Percentiles rank a stretch among this genome's conserved stretches.
Conservation (phyloP, 2,113 vertebrate species). For the Marcusenius ussheri region DNA sequence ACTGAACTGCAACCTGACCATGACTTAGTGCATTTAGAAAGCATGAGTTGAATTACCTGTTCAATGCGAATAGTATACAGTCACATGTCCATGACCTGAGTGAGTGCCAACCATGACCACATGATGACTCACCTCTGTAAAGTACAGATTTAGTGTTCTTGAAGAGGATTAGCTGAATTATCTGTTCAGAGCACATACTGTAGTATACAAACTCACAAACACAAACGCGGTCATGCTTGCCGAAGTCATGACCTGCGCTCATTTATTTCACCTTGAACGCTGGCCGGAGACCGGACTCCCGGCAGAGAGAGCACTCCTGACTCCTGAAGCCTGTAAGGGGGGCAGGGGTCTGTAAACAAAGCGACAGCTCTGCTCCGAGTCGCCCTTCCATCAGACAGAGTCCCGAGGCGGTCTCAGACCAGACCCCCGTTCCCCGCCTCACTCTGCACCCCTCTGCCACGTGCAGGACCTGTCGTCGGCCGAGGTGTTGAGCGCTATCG, state of each 20-base stretch:
- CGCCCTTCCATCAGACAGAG: not conserved
- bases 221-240: not conserved
- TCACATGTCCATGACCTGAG: not conserved
- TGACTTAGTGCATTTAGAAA: not conserved
- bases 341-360: not conserved
- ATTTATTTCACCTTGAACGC: not conserved
- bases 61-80: not conserved
- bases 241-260: not conserved
- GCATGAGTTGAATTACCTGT: not conserved
- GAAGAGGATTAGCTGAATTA: not conserved
- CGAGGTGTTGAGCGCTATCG: constrained; percentile 90
- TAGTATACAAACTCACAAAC: not conserved
- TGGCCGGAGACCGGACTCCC: not conserved
- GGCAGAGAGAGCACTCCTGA: not conserved
- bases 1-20: not conserved
- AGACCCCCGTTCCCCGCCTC: not conserved
- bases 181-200: not conserved
- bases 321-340: not conserved
- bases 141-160: not conserved
- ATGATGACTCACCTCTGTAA: not conserved
- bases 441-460: constrained; percentile 21
- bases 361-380: not conserved
- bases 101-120: not conserved
- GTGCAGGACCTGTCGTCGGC: constrained; percentile 76
- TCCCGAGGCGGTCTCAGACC: not conserved